Base-by-base conservation (phyloP, 92 coral and sea anemone genomes). In the Parazoanthus darwini region DNA sequence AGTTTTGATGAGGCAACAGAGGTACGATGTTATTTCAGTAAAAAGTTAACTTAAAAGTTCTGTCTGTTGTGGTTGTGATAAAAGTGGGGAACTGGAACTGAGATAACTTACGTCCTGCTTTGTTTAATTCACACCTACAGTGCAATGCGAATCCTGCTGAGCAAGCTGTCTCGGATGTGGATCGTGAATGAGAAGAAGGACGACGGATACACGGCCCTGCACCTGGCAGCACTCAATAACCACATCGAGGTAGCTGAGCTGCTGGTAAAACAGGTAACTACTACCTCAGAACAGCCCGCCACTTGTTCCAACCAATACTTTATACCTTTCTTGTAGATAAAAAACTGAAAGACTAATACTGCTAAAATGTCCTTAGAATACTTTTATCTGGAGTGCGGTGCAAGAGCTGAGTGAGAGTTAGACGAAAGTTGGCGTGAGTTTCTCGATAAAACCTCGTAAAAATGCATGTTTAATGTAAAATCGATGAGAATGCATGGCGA, bases 211-310 rank as follows among this genome's bases (percentile, higher is more conserved):
- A 92, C 97, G 6, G 97, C 98, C 18, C 83, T 95, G 33, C 99
- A 97, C 79, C 94, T 97, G 15, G 91, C 99, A 18, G 92, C 99
- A 11, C 94, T 97, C 85, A 97, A 97, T 86, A 97, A 94, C 81
- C 99, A 97, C 86, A 93, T 94, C 33, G 99, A 97, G 85, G 99
- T 97, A 37, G 99, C 99, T 26, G 99, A 97, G 86, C 91, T 97
- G 43, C 95, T 97, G 13, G 99, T 95, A 59, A 95, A 94, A 88
- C 98, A 97, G 96, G 99, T 97, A 73, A 58, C 35, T 44, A 58
- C 35, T 44, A 37, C 13, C 33, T 6, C 42, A 46, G 59, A 22
- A n/a, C 22, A 42, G 9, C 36, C 1, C 10, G 35, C 74, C 74
- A 23, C 76, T 35, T 7, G 14, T 23, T 23, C 13, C 9, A 11